Conservation (phyloP, 2,888 invertebrate genomes). For the Drosophila meridiana region DNA sequence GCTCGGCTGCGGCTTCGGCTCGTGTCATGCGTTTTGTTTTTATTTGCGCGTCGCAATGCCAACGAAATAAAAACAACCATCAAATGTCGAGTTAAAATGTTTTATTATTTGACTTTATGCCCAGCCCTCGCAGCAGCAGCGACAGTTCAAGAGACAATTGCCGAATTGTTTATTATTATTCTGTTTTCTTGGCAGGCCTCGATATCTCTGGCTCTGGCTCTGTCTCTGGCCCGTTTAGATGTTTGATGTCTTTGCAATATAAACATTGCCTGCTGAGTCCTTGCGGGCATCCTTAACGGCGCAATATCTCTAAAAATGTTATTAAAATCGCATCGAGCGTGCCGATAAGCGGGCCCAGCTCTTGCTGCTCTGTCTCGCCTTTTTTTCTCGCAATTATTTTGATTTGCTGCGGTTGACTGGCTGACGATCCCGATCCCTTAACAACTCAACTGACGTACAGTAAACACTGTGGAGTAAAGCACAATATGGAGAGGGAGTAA, state of each 20-base stretch:
- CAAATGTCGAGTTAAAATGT: conserved; percentile 82
- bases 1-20: conserved; percentile 18
- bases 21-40: conserved; percentile 65
- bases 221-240: conserved; percentile 34
- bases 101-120: conserved; percentile 76
- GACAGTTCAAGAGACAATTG: conserved; percentile 65
- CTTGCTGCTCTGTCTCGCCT: conserved; percentile 21
- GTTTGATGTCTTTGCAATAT: conserved; percentile 60
- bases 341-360: conserved; percentile 53
- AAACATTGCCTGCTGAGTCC: conserved; percentile 52
- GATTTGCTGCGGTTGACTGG: conserved; percentile 55
- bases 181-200: conserved; percentile 38
- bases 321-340: conserved; percentile 72
- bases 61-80: conserved; percentile 82
- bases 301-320: conserved; percentile 70
- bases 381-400: conserved; percentile 60
- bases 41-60: conserved; percentile 80
- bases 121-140: not conserved
- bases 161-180: conserved; percentile 67
- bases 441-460: conserved; percentile 9
- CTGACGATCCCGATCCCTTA: conserved; percentile 12
- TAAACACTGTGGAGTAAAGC: not conserved
- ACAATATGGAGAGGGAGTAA: not conserved
- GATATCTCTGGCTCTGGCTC: conserved; percentile 46
- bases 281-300: conserved; percentile 56